Conservation (phyloP, 1,140 invertebrate species). For the Tribolium castaneum region DNA sequence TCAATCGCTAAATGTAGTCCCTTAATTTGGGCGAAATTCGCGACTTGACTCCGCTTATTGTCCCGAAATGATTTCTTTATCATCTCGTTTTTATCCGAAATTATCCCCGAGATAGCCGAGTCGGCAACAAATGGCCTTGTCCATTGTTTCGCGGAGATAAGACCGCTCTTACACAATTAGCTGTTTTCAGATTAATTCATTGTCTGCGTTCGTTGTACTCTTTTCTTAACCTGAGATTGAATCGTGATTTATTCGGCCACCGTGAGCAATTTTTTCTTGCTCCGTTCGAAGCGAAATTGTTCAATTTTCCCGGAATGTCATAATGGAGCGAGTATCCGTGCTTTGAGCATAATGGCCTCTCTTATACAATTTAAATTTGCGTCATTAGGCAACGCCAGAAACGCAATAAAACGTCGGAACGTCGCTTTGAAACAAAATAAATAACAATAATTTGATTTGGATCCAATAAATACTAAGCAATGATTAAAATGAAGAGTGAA, state of each 20-base stretch:
- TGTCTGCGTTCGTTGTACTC: conserved; percentile 4
- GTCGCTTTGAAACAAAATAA: conserved; percentile 22
- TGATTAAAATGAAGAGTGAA: conserved; percentile 32
- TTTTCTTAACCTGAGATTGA: conserved; percentile 10
- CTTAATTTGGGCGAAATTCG: background rate
- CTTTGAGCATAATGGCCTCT: background rate
- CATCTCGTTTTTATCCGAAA: conserved; percentile 18
- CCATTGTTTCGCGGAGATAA: conserved; percentile 24
- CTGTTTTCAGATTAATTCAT: conserved; percentile 17
- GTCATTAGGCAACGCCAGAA: conserved; percentile 10
- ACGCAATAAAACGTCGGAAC: conserved; percentile 23
- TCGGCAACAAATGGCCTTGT: conserved; percentile 7
- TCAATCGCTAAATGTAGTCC: background rate
- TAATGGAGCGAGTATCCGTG: background rate
- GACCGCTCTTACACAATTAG: conserved; percentile 23
- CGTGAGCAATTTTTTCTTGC: background rate
- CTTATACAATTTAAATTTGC: conserved; percentile 15
- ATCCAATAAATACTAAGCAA: conserved; percentile 26
- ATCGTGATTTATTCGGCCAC: conserved; percentile 8
- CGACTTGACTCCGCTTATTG: background rate
- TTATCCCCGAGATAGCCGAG: conserved; percentile 2
- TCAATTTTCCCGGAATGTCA: background rate
- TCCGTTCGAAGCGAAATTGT: background rate
- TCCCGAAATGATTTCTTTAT: conserved; percentile 17
- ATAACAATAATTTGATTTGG: conserved; percentile 35